phyloP scores from a whole-genome alignment of 2,113 vertebrate species.

The Carassius auratus region DNA sequence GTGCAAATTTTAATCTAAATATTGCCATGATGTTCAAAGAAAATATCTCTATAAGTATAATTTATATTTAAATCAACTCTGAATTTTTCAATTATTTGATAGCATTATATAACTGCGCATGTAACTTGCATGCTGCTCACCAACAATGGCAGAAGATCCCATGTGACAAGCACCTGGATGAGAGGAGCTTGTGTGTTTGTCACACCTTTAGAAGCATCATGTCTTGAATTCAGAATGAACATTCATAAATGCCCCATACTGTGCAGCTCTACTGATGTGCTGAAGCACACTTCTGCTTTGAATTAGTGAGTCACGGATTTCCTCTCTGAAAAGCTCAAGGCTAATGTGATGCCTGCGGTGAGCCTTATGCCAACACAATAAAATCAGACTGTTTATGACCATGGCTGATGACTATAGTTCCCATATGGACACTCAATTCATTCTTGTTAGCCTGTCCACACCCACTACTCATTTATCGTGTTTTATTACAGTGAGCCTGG shows the following conservation, averaged over 20 bases:
- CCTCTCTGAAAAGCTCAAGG: too few relatives aligned
- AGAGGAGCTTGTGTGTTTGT: not conserved
- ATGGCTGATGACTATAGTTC: not conserved
- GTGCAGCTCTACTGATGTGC: not conserved
- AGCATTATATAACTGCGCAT: not conserved
- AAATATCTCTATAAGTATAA: not conserved
- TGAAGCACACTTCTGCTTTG: not conserved
- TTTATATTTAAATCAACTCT: not conserved
- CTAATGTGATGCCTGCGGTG: not conserved
- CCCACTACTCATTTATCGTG: not conserved
- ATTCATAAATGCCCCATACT: not conserved
- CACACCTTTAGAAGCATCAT: not conserved
- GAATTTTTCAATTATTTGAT: not conserved
- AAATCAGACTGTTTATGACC: slow-evolving; percentile 16
- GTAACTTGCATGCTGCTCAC: not conserved
- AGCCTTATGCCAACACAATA: slow-evolving; percentile 33
- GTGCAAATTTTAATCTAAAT: not conserved
- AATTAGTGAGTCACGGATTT: slow-evolving; percentile 33
- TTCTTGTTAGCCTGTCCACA: slow-evolving; percentile 12
- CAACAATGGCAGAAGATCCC: not conserved
- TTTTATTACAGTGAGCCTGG: slow-evolving; percentile 2
- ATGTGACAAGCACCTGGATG: not conserved
- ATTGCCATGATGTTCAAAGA: not conserved
- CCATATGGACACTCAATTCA: slow-evolving; percentile 27
- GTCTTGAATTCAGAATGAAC: not conserved